Evolutionary conservation across 2,888 invertebrate species (phyloP).

Genomic region (Macrosoma leucophasiata): DNA sequence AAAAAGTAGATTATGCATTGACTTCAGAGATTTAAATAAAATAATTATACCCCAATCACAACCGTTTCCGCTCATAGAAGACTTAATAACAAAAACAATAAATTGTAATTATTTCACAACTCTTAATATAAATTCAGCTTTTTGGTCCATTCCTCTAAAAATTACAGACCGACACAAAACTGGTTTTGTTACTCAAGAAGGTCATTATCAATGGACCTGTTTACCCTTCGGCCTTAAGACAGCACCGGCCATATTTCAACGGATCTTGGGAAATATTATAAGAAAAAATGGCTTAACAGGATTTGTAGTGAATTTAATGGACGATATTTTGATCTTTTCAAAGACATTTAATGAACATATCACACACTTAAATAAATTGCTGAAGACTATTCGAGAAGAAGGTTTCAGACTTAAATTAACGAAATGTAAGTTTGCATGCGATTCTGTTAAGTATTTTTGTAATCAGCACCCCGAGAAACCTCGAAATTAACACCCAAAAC

Average conservation of each 20-base stretch:
- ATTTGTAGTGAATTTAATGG: slow-evolving; percentile 21
- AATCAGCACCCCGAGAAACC: no score
- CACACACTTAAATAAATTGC: slow-evolving; percentile 13
- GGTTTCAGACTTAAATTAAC: slow-evolving; percentile 23
- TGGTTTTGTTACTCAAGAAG: slow-evolving; percentile 31
- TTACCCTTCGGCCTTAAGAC: slow-evolving; percentile 43
- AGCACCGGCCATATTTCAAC: slow-evolving; percentile 41
- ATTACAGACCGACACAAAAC: slow-evolving; percentile 38
- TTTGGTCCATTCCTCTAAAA: slow-evolving; percentile 42
- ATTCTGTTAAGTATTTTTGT: slow-evolving; percentile 25
- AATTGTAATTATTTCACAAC: slow-evolving; percentile 35
- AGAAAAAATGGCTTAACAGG: slow-evolving; percentile 22
- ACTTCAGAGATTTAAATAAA: slow-evolving; percentile 30
- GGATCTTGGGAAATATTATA: slow-evolving; percentile 31
- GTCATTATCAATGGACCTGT: slow-evolving; percentile 32
- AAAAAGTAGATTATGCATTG: slow-evolving; percentile 31
- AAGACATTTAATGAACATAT: slow-evolving; percentile 20
- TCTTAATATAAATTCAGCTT: slow-evolving; percentile 41
- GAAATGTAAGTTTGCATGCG: slow-evolving; percentile 23
- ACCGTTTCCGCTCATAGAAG: slow-evolving; percentile 34
- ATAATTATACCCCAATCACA: slow-evolving; percentile 29
- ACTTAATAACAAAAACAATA: slow-evolving; percentile 33
- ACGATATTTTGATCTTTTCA: slow-evolving; percentile 22
- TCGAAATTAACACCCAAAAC: no score
- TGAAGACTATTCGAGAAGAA: slow-evolving; percentile 20